Conservation (phyloP, 1,140 invertebrate genomes). For the Caerostris extrusa region DNA sequence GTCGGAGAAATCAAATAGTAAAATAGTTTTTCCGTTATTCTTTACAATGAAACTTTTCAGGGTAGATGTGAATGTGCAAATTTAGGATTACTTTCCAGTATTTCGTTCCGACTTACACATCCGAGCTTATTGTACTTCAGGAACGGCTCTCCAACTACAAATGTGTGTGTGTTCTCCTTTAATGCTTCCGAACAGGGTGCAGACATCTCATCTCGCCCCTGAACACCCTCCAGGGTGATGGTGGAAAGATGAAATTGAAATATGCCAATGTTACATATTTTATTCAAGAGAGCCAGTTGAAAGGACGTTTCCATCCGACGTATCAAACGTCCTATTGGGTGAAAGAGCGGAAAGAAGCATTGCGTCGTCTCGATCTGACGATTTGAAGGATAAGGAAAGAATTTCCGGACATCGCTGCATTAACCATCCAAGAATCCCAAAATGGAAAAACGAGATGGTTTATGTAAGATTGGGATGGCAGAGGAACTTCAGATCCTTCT, state of each 20-base stretch:
- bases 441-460: constrained; percentile 2
- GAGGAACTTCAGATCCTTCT: neutral
- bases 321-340: constrained; percentile 6
- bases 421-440: constrained; percentile 3
- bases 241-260: constrained; percentile 1
- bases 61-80: neutral
- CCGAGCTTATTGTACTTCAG: neutral
- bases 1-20: no score
- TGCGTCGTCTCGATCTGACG: constrained; percentile 2
- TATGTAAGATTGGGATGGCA: neutral
- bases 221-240: neutral
- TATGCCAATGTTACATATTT: constrained; percentile 53
- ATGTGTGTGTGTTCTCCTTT: neutral
- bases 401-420: constrained; percentile 8
- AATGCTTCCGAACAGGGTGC: neutral
- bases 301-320: constrained; percentile 30
- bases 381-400: constrained; percentile 46
- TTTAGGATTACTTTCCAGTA: neutral
- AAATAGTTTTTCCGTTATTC: no score
- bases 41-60: neutral
- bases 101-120: neutral
- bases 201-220: neutral
- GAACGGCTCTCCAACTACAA: neutral
- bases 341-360: neutral
- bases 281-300: constrained; percentile 48